Evolutionary conservation across 2,113 vertebrate genomes (phyloP).

Genomic region (Nesospiza acunhae): DNA sequence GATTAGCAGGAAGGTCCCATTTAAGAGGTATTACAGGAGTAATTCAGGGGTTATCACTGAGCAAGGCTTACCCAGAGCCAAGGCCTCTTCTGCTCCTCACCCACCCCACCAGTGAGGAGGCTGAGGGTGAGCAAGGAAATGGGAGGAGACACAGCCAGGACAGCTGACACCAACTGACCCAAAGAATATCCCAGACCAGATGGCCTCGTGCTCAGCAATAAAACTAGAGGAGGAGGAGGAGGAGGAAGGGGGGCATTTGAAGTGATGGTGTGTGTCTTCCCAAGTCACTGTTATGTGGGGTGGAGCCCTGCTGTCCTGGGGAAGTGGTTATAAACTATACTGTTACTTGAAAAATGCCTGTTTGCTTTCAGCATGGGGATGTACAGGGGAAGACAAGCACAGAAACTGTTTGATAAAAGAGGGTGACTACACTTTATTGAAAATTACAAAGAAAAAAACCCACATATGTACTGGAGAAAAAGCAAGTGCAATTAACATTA

Average conservation of each 20-base stretch:
- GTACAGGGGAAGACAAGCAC: background rate
- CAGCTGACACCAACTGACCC: background rate
- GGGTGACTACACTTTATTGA: background rate
- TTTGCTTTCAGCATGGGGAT: background rate
- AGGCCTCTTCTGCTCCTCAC: background rate
- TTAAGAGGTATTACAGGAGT: background rate
- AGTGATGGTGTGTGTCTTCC: background rate
- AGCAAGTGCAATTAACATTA: background rate
- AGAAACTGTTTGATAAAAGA: background rate
- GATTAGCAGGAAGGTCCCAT: background rate
- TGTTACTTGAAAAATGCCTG: background rate
- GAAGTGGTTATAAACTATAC: background rate
- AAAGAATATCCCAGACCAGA: background rate
- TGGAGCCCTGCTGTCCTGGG: background rate
- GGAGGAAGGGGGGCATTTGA: fast-evolving
- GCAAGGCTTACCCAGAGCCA: background rate
- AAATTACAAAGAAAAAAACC: background rate
- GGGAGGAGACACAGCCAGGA: background rate
- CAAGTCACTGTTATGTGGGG: fast-evolving
- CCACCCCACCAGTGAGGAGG: background rate
- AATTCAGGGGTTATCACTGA: background rate
- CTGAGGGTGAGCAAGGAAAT: background rate
- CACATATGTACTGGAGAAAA: background rate
- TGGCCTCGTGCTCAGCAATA: background rate
- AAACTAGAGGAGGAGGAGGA: background rate